Evolutionary conservation across 2,797 vertebrate genomes (phyloP).

Genomic region (Ceyx erithaca): DNA sequence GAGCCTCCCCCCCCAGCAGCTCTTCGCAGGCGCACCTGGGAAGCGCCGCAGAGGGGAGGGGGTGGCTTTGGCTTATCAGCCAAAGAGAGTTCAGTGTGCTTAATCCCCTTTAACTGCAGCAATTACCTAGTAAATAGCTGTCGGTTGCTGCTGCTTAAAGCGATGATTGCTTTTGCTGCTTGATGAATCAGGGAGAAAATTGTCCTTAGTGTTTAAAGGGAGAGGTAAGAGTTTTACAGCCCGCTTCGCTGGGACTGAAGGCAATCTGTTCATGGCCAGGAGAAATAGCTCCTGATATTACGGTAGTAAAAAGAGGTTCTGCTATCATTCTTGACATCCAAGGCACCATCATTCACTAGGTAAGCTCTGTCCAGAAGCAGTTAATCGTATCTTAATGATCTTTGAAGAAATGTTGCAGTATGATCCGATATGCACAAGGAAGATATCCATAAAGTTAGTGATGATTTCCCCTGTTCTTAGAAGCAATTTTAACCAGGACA

Average conservation of each 20-base stretch:
- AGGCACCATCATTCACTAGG: not conserved
- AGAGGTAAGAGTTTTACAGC: not conserved
- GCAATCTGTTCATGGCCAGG: not conserved
- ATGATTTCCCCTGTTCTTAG: not conserved
- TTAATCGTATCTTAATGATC: not conserved
- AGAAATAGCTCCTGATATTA: not conserved
- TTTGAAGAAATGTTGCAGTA: not conserved
- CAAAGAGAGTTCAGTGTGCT: not conserved
- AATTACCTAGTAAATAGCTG: constrained; percentile 37
- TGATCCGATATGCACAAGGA: not conserved
- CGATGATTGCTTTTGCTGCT: constrained; percentile 8
- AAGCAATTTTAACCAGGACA: not conserved
- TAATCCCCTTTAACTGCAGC: constrained; percentile 27
- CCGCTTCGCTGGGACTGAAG: accelerated
- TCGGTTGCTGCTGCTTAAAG: constrained; percentile 26
- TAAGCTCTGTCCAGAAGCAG: not conserved
- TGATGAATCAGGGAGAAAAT: not conserved
- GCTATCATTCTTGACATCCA: not conserved
- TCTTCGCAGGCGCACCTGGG: not conserved
- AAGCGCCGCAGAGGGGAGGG: not conserved
- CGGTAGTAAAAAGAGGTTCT: not conserved
- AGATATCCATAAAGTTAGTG: not conserved
- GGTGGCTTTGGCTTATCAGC: not conserved
- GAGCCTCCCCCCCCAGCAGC: accelerated
- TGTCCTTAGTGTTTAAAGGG: not conserved